Evolutionary conservation across 2,888 invertebrate genomes (phyloP), one percentile per base, ranked within the genome.

Genomic region (Camponotus fellah): DNA sequence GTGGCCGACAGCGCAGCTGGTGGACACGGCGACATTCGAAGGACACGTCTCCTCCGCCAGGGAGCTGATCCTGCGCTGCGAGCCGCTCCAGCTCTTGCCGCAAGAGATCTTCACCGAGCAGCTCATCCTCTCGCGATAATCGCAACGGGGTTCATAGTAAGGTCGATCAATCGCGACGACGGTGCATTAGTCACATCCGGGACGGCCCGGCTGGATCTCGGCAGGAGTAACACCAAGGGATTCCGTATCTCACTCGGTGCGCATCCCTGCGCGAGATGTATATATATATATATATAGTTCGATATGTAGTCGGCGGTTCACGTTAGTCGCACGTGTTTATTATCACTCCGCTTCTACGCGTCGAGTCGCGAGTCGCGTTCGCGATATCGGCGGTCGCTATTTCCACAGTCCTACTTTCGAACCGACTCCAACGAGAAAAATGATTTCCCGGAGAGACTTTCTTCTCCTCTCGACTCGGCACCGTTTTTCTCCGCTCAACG

Each of bases 71-170:
- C 92, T 91, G 40, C 94, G 91, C 90, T 94, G 94, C 77, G 94
- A 93, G 58, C 94, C 94, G 76, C 92, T 92, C 94, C 95, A 94
- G 86, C 91, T 92, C 92, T 94, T 94, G 80, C 93, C 91, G 87
- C 92, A 92, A 89, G 94, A 93, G 85, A 94, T 93, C 91, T 95
- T 94, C 80, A 94, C 94, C 90, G 94, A 93, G 91, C 94, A 94
- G 89, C 94, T 95, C 95, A 95, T 95, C 89, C 92, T 94, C 91
- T 92, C 94, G 92, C 92, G 92, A 86, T 90, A 71, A 58, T 82
- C 79, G 74, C 66, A 72, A 56, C 84, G 80, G 87, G 68, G 89
- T 77, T 76, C 90, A 90, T 90, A 90, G 89, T 87, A 89, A 77
- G 53, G 49, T 64, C 72, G 81, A 84, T 83, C 64, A 14, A 56